Percentiles rank a stretch among this genome's conserved stretches.
These are phyloP conservation scores for Pipistrellus nathusii DNA, from an alignment of 2,797 vertebrate genomes.

Conservation along the genomic window DNA sequence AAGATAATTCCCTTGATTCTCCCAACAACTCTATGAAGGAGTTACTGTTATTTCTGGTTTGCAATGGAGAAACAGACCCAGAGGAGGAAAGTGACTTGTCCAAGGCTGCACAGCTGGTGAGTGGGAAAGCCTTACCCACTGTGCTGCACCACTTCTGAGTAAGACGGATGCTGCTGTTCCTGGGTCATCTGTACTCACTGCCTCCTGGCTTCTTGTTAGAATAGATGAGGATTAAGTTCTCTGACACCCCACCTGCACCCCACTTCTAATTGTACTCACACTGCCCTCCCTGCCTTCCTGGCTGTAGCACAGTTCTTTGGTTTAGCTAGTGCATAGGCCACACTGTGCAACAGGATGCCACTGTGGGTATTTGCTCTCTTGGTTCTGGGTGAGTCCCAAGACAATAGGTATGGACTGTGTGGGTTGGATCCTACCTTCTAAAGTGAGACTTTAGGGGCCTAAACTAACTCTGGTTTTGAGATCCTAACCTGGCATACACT, in stretches of 20 bases:
- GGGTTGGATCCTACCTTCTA: neutral
- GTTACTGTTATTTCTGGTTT: neutral
- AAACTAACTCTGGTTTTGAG: neutral
- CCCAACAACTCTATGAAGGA: neutral
- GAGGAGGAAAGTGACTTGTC: neutral
- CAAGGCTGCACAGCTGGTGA: neutral
- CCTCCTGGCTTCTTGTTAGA: neutral
- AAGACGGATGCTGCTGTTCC: neutral
- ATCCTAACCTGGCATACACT: neutral
- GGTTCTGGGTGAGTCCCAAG: neutral
- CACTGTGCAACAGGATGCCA: neutral
- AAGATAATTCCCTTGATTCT: neutral
- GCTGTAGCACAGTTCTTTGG: neutral
- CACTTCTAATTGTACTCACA: neutral
- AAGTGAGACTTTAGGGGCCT: neutral
- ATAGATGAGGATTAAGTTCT: neutral
- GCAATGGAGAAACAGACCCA: neutral
- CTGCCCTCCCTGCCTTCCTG: rapidly evolving
- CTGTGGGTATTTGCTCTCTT: neutral
- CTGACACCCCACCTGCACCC: neutral
- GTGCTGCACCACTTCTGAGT: neutral
- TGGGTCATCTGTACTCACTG: neutral
- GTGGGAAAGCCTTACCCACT: neutral
- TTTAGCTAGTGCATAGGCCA: neutral
- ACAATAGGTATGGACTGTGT: neutral